Conservation (phyloP, 2,888 invertebrate genomes). For the Drosophila mulleri region DNA sequence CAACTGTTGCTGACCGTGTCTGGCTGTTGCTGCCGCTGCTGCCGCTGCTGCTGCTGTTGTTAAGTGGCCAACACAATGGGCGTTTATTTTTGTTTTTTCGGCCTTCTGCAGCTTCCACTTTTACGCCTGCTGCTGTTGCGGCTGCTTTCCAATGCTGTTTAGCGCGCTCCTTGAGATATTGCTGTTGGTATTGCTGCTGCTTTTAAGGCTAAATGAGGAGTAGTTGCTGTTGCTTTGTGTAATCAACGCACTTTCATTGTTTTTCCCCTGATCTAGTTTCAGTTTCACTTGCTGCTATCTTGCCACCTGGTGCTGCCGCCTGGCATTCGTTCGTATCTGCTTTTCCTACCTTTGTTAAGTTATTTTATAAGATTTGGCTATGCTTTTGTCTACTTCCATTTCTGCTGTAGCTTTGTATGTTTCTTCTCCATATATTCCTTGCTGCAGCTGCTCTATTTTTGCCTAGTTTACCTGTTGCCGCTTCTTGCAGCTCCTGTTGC, state of each 20-base stretch:
- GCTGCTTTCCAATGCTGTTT: neutral
- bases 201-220: neutral
- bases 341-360: neutral
- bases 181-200: neutral
- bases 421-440: no score
- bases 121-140: neutral
- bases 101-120: constrained; percentile 5
- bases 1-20: constrained; percentile 14
- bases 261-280: neutral
- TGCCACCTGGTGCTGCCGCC: neutral
- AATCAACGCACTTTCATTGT: neutral
- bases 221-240: neutral
- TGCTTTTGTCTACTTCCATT: no score
- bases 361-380: no score
- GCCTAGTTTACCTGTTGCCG: neutral
- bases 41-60: constrained; percentile 6
- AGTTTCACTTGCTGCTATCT: neutral
- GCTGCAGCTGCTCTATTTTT: neutral
- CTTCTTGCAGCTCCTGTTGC: constrained; percentile 2
- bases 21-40: constrained; percentile 15
- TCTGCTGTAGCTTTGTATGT: neutral
- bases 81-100: constrained; percentile 21
- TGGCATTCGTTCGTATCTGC: neutral
- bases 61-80: constrained; percentile 53
- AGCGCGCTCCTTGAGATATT: neutral